Conservation (phyloP, 2,888 invertebrate species). For the Habrosyne pyritoides region DNA sequence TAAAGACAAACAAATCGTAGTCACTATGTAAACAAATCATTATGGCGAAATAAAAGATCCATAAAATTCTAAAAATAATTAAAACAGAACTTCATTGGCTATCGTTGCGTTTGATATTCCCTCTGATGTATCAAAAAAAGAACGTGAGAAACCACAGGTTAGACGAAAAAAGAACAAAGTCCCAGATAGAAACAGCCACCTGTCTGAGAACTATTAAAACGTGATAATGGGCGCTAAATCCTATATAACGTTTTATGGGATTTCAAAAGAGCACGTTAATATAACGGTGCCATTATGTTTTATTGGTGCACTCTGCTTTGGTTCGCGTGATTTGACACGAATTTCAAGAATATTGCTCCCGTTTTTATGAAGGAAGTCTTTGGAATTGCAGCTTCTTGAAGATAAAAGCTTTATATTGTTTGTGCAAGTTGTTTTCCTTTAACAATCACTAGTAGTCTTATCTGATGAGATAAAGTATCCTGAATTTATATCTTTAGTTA, state of each 20-base stretch:
- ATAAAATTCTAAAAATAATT: conserved; percentile 4
- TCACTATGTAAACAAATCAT: background rate
- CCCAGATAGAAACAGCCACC: conserved; percentile 10
- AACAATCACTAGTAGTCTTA: background rate
- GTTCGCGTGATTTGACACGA: background rate
- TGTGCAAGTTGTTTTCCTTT: background rate
- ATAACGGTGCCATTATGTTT: conserved; percentile 33
- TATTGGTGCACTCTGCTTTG: conserved; percentile 19
- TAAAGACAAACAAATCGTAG: background rate
- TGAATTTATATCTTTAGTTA: too few species aligned
- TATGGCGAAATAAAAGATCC: background rate
- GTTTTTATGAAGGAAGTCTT: background rate
- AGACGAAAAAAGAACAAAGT: conserved; percentile 3
- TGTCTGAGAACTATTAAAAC: conserved; percentile 15
- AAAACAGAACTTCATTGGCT: conserved; percentile 1
- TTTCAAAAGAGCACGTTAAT: conserved; percentile 36
- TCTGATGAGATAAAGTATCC: too few species aligned
- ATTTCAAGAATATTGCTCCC: background rate
- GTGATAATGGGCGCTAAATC: conserved; percentile 31
- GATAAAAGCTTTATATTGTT: background rate
- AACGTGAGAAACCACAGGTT: background rate
- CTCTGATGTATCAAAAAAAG: background rate
- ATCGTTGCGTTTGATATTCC: background rate
- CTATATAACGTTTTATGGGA: conserved; percentile 37
- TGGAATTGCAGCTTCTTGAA: background rate